These are phyloP conservation scores for Bradypus variegatus DNA, from an alignment of 2,797 vertebrate species.

Conservation along the genomic window DNA sequence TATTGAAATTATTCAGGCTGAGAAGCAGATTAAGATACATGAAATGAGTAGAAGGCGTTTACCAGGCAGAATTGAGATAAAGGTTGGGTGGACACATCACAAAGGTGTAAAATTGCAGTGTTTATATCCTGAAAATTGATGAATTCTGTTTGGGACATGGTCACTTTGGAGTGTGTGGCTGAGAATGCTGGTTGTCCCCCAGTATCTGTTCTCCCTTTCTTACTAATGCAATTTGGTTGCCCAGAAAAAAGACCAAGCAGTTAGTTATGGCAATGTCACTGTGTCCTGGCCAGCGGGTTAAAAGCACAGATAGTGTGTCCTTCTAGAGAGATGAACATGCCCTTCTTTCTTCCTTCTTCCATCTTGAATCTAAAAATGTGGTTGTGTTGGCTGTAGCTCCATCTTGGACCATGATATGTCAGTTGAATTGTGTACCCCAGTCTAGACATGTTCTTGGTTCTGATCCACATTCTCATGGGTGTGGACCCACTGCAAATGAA, in stretches of 20 bases:
- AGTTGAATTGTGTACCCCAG: no score
- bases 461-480: no score
- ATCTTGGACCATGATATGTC: neutral
- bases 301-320: slow-evolving; percentile 9
- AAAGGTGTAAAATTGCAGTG: slow-evolving; percentile 1
- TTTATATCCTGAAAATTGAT: neutral
- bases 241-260: neutral
- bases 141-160: neutral
- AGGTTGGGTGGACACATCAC: neutral
- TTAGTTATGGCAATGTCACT: neutral
- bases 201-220: neutral
- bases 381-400: neutral
- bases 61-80: neutral
- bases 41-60: neutral
- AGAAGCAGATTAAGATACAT: no score
- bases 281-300: neutral
- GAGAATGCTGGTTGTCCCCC: neutral
- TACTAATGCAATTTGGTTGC: neutral
- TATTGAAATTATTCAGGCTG: no score
- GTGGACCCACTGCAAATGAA: no score
- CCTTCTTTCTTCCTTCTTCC: neutral
- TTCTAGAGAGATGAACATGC: neutral
- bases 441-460: no score
- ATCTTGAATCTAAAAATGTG: neutral
- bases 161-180: slow-evolving; percentile 22